A percentile compares a stretch with the other conserved stretches of the same genome.
These are phyloP conservation scores for Dufourea novaeangliae DNA, from an alignment of 1,140 invertebrate species.

Conservation along the genomic window DNA sequence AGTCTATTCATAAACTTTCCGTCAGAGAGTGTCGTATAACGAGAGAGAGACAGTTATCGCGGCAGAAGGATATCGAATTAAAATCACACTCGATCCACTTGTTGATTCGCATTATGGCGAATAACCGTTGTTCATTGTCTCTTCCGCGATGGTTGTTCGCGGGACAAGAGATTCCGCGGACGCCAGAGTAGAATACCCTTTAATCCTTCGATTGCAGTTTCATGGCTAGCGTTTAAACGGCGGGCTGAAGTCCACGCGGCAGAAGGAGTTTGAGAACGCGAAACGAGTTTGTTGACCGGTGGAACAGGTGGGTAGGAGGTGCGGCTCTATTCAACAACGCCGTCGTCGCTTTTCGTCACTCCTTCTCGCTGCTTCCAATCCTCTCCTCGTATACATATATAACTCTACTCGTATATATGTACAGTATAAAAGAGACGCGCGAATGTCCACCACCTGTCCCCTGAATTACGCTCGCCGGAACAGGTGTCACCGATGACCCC, in stretches of 20 bases:
- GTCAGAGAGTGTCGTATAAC: too few species aligned
- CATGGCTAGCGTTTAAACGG: not conserved
- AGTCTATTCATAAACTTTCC: too few species aligned
- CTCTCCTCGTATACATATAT: not conserved
- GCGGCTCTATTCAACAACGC: conserved; percentile 15
- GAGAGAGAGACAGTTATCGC: too few species aligned
- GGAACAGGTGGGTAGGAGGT: conserved; percentile 53
- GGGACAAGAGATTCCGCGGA: not conserved
- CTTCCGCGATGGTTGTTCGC: not conserved
- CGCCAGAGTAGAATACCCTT: not conserved
- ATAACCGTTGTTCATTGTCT: not conserved
- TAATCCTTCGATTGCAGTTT: conserved; percentile 5
- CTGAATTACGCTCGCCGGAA: conserved; percentile 6
- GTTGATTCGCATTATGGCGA: not conserved
- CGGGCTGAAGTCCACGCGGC: not conserved
- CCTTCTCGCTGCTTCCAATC: not conserved
- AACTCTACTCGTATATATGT: too few species aligned
- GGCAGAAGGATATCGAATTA: too few species aligned
- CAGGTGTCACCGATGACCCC: conserved; percentile 37
- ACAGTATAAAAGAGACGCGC: conserved; percentile 4
- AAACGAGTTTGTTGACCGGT: conserved; percentile 29
- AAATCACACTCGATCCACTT: not conserved
- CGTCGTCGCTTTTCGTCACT: conserved; percentile 26
- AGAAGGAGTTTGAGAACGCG: not conserved
- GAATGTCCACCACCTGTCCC: not conserved